phyloP scores from a whole-genome alignment of 2,888 invertebrate species.

The Schizotus pectinicornis region DNA sequence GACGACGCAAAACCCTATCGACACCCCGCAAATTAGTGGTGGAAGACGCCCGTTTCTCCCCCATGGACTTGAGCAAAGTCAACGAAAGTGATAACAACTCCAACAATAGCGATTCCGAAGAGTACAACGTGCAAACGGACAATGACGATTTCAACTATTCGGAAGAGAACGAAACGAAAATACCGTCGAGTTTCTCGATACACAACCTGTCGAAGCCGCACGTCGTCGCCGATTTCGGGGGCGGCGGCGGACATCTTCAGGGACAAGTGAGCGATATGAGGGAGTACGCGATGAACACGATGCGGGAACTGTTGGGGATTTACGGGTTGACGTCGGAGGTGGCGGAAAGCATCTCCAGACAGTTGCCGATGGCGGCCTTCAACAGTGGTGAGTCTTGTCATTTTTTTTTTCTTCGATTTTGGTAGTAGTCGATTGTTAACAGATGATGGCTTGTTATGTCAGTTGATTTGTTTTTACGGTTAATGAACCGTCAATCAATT shows the following conservation, averaged over 20 bases:
- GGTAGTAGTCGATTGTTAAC: not conserved
- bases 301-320: constrained; percentile 78
- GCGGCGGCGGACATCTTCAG: constrained; percentile 33
- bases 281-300: constrained; percentile 80
- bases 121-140: constrained; percentile 45
- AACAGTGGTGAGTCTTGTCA: constrained; percentile 64
- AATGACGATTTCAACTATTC: constrained; percentile 59
- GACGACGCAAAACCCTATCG: constrained; percentile 49
- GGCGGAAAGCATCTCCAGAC: constrained; percentile 72
- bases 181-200: constrained; percentile 56
- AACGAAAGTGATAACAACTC: constrained; percentile 52
- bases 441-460: too few relatives aligned
- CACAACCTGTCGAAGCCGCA: constrained; percentile 57
- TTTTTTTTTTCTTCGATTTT: not conserved
- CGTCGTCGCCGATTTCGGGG: constrained; percentile 47
- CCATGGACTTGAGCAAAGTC: constrained; percentile 56
- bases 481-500: too few relatives aligned
- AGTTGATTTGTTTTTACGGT: too few relatives aligned
- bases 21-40: constrained; percentile 47
- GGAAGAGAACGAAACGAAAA: constrained; percentile 49
- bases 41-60: constrained; percentile 47
- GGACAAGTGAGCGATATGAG: constrained; percentile 66
- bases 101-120: constrained; percentile 52
- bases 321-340: constrained; percentile 78
- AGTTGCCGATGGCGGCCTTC: constrained; percentile 73